phyloP scores from a whole-genome alignment of 2,797 vertebrate species.

The Antrozous pallidus region DNA sequence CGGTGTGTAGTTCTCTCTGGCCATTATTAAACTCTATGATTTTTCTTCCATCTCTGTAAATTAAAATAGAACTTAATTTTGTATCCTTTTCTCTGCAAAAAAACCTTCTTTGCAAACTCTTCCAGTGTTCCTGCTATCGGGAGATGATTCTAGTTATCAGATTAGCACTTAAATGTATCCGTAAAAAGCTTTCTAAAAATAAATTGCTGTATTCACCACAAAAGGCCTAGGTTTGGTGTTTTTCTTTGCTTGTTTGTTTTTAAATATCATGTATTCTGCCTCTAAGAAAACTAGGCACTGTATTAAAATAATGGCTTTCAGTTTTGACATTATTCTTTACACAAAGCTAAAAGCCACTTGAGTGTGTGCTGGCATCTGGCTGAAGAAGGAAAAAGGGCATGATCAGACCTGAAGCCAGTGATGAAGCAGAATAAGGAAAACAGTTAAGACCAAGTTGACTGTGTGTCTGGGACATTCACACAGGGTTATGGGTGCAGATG shows the following conservation, averaged over 20 bases:
- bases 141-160: background rate
- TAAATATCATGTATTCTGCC: background rate
- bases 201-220: background rate
- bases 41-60: slow-evolving; percentile 91
- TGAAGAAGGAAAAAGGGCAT: background rate
- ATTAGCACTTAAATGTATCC: background rate
- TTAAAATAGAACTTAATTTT: slow-evolving; percentile 51
- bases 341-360: background rate
- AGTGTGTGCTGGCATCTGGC: background rate
- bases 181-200: background rate
- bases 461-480: background rate
- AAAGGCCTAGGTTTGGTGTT: background rate
- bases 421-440: background rate
- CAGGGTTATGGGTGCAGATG: background rate
- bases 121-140: background rate
- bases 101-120: background rate
- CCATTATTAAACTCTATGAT: slow-evolving; percentile 96
- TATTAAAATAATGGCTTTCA: background rate
- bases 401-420: background rate
- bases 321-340: background rate
- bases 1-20: slow-evolving; percentile 93
- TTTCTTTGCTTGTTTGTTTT: background rate
- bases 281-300: background rate
- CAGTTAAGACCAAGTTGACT: background rate
- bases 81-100: background rate